Evolutionary conservation across 2,888 invertebrate species (phyloP).

Genomic region (Aphodius granarius): DNA sequence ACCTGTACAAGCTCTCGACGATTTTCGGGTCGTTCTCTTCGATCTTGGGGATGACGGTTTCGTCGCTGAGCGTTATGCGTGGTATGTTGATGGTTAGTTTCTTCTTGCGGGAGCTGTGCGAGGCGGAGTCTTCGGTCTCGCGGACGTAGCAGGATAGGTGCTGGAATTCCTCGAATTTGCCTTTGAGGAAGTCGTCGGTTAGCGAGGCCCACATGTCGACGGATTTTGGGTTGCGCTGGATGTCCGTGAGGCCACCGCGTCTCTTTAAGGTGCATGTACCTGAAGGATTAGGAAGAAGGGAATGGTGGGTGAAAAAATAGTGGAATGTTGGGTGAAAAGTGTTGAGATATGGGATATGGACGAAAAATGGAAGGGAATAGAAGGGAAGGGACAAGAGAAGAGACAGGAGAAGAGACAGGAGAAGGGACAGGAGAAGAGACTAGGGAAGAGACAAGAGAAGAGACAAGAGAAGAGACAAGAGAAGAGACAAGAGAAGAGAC

Average conservation of each 20-base stretch:
- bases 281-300: not conserved
- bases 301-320: not conserved
- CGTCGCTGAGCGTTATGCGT: not conserved
- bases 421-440: too few relatives aligned
- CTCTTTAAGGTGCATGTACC: conserved; percentile 3
- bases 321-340: not conserved
- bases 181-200: not conserved
- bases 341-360: not conserved
- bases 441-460: too few relatives aligned
- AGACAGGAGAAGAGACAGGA: too few relatives aligned
- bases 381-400: too few relatives aligned
- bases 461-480: too few relatives aligned
- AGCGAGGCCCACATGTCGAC: not conserved
- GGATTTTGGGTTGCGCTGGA: conserved; percentile 1
- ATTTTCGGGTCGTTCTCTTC: not conserved
- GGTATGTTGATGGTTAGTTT: conserved; percentile 8
- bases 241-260: conserved; percentile 11
- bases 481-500: too few relatives aligned
- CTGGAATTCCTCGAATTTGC: conserved; percentile 17
- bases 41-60: not conserved
- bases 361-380: not conserved
- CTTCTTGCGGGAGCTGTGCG: not conserved
- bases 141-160: not conserved
- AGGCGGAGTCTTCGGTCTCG: not conserved
- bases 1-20: not conserved